Percentiles rank a stretch among this genome's conserved stretches.
These are phyloP conservation scores for Meandrusa payeni DNA, from an alignment of 2,888 invertebrate genomes.

Conservation along the genomic window DNA sequence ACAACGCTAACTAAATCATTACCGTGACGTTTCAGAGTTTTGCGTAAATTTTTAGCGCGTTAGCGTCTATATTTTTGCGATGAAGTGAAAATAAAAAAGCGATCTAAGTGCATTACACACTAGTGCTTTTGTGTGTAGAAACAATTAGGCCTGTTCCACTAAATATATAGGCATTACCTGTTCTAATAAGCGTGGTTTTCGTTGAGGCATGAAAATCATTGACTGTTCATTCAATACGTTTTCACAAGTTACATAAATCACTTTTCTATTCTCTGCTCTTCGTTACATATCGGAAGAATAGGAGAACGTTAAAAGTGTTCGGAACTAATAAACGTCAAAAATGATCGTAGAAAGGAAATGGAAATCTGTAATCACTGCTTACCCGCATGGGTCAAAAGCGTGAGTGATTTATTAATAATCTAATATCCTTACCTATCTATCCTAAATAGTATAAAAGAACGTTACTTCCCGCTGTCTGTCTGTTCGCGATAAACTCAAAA, in stretches of 20 bases:
- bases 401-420: no score
- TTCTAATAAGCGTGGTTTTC: conserved; percentile 13
- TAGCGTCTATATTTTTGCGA: conserved; percentile 35
- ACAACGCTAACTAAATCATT: conserved; percentile 35
- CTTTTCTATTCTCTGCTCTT: no score
- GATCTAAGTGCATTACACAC: conserved; percentile 26
- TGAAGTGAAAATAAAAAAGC: conserved; percentile 36
- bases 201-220: conserved; percentile 12
- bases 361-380: no score
- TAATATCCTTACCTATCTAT: no score
- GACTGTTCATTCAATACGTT: conserved; percentile 5
- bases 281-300: no score
- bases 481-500: no score
- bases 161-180: conserved; percentile 21
- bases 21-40: conserved; percentile 30
- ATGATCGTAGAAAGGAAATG: no score
- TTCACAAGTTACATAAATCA: conserved; percentile 7
- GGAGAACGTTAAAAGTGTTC: no score
- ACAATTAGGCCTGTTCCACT: conserved; percentile 25
- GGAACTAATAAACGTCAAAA: no score
- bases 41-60: conserved; percentile 36
- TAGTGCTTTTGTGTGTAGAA: conserved; percentile 24
- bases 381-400: no score
- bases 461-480: no score
- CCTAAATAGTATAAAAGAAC: no score